Evolutionary conservation across 2,113 vertebrate species (phyloP).

Genomic region (Craseonycteris thonglongyai): DNA sequence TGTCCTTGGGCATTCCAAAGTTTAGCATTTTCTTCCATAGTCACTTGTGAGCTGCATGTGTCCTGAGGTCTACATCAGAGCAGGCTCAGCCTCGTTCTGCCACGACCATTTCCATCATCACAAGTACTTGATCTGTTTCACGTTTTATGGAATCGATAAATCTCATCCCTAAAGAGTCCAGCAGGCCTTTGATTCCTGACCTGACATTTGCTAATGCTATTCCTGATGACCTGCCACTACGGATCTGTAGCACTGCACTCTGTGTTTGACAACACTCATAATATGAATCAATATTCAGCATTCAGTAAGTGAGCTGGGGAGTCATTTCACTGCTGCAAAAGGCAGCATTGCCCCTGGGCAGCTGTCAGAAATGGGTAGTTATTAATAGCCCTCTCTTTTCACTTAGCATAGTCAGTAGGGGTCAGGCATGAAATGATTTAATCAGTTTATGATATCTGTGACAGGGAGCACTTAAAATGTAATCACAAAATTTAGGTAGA

Average conservation of each 20-base stretch:
- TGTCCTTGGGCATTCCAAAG: conserved; percentile 56
- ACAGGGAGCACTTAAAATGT: conserved; percentile 94
- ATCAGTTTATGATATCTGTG: conserved; percentile 96
- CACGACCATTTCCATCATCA: conserved; percentile 82
- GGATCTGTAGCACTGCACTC: conserved; percentile 83
- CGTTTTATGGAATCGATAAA: conserved; percentile 84
- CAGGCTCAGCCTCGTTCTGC: conserved; percentile 85
- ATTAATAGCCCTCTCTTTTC: conserved; percentile 89
- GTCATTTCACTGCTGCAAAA: conserved; percentile 85
- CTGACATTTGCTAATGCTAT: conserved; percentile 86
- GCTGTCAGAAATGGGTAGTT: conserved; percentile 95
- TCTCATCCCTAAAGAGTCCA: conserved; percentile 85
- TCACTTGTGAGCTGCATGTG: conserved; percentile 67
- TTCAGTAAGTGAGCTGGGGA: conserved; percentile 87
- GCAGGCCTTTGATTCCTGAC: conserved; percentile 85
- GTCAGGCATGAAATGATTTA: conserved; percentile 94
- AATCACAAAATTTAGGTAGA: conserved; percentile 94
- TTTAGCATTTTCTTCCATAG: conserved; percentile 57
- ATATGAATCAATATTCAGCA: conserved; percentile 90
- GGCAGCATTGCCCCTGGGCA: conserved; percentile 88
- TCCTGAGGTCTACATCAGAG: conserved; percentile 64
- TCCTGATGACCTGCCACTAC: conserved; percentile 86
- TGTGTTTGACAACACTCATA: conserved; percentile 90
- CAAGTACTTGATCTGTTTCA: conserved; percentile 84
- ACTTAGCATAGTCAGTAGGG: conserved; percentile 92